Base-by-base conservation (phyloP, 2,113 vertebrate genomes). In the Collichthys lucidus region DNA sequence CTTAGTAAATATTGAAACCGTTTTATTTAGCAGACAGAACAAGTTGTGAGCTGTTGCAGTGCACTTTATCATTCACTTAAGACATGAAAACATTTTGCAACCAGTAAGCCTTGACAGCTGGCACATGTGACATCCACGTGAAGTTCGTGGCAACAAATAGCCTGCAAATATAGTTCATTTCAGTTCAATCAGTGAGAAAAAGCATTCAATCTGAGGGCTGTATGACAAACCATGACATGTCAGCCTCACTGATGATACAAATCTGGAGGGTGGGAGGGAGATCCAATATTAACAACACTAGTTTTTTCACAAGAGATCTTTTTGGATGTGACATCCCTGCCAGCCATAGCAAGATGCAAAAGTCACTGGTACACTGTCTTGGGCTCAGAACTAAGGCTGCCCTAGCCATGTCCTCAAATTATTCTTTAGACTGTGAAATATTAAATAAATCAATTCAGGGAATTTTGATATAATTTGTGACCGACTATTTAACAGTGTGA, bases 211-310 rank as follows among this genome's bases (percentile, higher is more conserved):
- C 78, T 88, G 84, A 91, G 56, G 22, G 63, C 86, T 90, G 82
- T 79, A 80, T 90, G 91, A 90, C 77, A 80, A 88, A 89, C 80
- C 77, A 79, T 74, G 77, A 88, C 79, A 85, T 89, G 82, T 91
- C 86, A 87, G 75, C 77, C 72, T 61, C 10, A 57, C 85, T 84
- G 86, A 92, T 92, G 92, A 92, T 88, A 77, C 75, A 86, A 85
- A 83, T 89, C 83, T 76, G 74, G 72, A 77, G 86, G 74, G 72
- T 74, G 87, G 89, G 84, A 84, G 62, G 56, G 73, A 69, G 79
- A 85, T 82, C 87, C 76, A 86, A 78, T 83, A 90, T 92, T 91
- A 92, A 88, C 87, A 79, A 74, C 67, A n/a, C 77, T 59, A 55
- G 71, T 72, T 88, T 77, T 72, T 86, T 82, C 80, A 87, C 78